Conservation (phyloP, 2,888 invertebrate species). For the Macrostomum cliftonense region DNA sequence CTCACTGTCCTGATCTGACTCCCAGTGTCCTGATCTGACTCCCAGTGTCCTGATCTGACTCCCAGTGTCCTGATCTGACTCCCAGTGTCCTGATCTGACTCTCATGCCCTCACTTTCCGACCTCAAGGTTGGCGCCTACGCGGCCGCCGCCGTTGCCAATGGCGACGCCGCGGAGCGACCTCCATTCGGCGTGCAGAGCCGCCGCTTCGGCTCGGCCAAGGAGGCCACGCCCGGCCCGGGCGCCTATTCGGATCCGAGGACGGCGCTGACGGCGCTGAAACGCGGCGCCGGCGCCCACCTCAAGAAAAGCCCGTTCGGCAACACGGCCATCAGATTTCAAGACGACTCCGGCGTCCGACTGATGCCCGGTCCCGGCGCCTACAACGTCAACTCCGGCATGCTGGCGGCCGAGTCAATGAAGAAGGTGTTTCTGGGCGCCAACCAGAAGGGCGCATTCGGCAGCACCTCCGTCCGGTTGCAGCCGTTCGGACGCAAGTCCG, state of each 20-base stretch:
- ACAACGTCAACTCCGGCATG: constrained; percentile 30
- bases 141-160: constrained; percentile 8
- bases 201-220: constrained; percentile 25
- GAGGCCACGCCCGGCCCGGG: constrained; percentile 29
- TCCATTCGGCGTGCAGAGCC: constrained; percentile 31
- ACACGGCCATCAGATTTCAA: constrained; percentile 30
- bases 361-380: constrained; percentile 31
- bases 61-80: too few species aligned
- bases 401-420: constrained; percentile 30
- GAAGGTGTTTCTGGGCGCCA: constrained; percentile 33
- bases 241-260: constrained; percentile 33
- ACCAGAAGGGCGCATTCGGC: constrained; percentile 33
- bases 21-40: too few species aligned
- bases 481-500: constrained; percentile 22
- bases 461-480: constrained; percentile 26
- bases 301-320: constrained; percentile 34
- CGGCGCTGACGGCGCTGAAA: constrained; percentile 26
- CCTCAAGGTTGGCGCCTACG: too few species aligned
- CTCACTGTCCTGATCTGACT: too few species aligned
- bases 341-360: constrained; percentile 24
- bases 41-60: too few species aligned
- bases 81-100: too few species aligned
- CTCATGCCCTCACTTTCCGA: too few species aligned
- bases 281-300: constrained; percentile 30
- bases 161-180: constrained; percentile 34